These are phyloP conservation scores for Aquatica leii DNA, from an alignment of 2,888 invertebrate species.

Conservation along the genomic window DNA sequence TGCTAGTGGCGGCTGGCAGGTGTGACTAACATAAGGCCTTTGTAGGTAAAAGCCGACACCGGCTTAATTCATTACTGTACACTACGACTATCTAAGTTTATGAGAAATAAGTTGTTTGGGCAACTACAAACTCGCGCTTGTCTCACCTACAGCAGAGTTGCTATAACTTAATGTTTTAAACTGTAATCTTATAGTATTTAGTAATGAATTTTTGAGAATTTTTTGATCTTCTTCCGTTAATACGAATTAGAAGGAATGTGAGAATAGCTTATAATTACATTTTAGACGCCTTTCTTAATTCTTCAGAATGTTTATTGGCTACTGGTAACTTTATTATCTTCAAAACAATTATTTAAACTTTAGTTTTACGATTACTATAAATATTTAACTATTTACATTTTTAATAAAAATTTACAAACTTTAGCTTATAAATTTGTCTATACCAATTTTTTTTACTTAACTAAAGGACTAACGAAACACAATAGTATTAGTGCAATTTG, in stretches of 20 bases:
- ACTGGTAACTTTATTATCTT: too few species aligned
- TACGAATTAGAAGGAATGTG: constrained; percentile 18
- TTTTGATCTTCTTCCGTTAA: constrained; percentile 27
- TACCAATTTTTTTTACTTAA: too few species aligned
- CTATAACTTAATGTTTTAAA: constrained; percentile 58
- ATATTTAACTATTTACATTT: too few species aligned
- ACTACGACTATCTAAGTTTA: constrained; percentile 7
- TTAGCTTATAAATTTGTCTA: too few species aligned
- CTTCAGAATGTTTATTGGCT: background rate
- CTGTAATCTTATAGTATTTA: constrained; percentile 56
- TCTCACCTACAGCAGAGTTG: constrained; percentile 59
- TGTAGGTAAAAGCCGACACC: constrained; percentile 56
- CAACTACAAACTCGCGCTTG: constrained; percentile 46
- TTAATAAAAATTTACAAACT: too few species aligned
- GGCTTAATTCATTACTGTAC: constrained; percentile 46
- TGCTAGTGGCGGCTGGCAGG: constrained; percentile 58
- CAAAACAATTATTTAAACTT: too few species aligned
- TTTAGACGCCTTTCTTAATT: constrained; percentile 1
- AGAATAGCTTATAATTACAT: constrained; percentile 11
- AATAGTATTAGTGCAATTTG: too few species aligned
- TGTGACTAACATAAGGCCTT: constrained; percentile 61
- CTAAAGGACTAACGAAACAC: too few species aligned
- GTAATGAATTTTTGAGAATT: constrained; percentile 54
- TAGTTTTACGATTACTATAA: too few species aligned
- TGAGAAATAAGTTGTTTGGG: constrained; percentile 32